These are phyloP conservation scores for Zhengitettix transpicula DNA, from an alignment of 2,888 invertebrate species.

Conservation along the genomic window DNA sequence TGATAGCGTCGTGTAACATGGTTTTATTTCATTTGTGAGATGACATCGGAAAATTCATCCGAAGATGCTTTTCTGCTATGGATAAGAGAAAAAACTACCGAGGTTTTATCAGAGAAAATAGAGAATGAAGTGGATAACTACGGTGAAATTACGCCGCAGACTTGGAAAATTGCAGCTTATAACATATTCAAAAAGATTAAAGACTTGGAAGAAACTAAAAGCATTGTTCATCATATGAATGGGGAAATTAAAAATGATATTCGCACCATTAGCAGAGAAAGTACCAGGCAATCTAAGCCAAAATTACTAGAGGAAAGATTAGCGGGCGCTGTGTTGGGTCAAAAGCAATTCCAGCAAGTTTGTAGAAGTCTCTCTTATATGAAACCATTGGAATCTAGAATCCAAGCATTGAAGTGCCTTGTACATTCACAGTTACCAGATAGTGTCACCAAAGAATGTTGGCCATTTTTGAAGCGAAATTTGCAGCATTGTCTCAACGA, in stretches of 20 bases:
- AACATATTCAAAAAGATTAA: constrained; percentile 7
- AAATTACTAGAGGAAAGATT: background rate
- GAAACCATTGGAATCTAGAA: background rate
- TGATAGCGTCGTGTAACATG: no score
- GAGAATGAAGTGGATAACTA: no score
- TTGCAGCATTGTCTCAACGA: background rate
- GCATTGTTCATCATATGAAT: background rate
- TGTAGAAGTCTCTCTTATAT: background rate
- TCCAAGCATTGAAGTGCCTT: background rate
- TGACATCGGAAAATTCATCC: no score
- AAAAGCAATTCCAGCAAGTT: background rate
- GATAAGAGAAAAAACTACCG: no score
- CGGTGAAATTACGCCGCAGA: constrained; percentile 5
- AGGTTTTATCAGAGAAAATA: no score
- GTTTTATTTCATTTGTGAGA: no score
- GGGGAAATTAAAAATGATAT: background rate
- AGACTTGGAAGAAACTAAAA: constrained; percentile 3
- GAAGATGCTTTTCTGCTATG: no score
- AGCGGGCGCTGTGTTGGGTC: background rate
- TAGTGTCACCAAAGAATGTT: background rate
- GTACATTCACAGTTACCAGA: background rate
- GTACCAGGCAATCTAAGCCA: background rate
- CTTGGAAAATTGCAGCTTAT: constrained; percentile 10
- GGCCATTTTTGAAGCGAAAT: background rate
- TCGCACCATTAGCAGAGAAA: background rate